These are phyloP conservation scores for Apodemia mormo DNA, from an alignment of 2,888 invertebrate species.

Conservation along the genomic window DNA sequence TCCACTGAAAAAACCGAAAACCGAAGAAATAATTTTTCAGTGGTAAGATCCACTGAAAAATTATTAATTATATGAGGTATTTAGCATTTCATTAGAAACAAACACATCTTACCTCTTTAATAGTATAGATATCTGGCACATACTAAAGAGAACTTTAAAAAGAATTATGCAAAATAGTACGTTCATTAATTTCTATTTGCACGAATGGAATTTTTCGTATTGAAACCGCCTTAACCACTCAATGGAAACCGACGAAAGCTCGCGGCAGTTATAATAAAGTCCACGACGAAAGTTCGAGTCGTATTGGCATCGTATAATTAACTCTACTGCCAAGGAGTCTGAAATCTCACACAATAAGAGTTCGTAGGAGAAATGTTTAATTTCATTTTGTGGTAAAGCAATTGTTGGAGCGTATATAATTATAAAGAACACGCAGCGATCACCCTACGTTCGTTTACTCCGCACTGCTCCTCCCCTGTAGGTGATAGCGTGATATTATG, in stretches of 20 bases:
- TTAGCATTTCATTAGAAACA: too few relatives aligned
- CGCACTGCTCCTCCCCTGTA: too few relatives aligned
- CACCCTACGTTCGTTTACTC: too few relatives aligned
- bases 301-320: slow-evolving; percentile 8
- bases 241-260: neutral
- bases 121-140: too few relatives aligned
- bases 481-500: too few relatives aligned
- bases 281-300: neutral
- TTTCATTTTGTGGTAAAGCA: neutral
- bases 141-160: neutral
- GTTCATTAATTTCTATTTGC: neutral
- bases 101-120: too few relatives aligned
- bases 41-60: too few relatives aligned
- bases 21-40: too few relatives aligned
- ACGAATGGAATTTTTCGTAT: slow-evolving; percentile 1
- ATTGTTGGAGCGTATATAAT: neutral
- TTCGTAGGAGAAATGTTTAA: slow-evolving; percentile 5
- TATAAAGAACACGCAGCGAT: neutral
- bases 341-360: slow-evolving; percentile 5
- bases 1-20: too few relatives aligned
- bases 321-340: slow-evolving; percentile 5
- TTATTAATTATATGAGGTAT: too few relatives aligned
- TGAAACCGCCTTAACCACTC: neutral
- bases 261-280: slow-evolving; percentile 10
- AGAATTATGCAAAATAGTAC: neutral